Evolutionary conservation across 2,888 invertebrate species (phyloP).

Genomic region (Tenodera sinensis): DNA sequence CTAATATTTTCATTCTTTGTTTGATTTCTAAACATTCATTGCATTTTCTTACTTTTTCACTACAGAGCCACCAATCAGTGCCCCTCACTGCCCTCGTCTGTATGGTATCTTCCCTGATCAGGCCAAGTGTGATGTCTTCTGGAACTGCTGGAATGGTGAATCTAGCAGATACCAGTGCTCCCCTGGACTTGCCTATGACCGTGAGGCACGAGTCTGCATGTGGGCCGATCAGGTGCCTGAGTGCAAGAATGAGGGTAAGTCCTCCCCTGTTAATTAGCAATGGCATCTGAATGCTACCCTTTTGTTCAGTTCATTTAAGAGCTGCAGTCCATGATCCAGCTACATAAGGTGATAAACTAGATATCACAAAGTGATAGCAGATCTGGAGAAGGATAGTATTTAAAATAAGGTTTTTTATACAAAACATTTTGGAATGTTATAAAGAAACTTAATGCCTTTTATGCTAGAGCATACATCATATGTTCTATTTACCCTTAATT

Average conservation of each 20-base stretch:
- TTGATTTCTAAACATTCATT: neutral
- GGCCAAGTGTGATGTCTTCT: conserved; percentile 87
- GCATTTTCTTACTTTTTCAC: conserved; percentile 5
- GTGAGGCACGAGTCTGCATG: conserved; percentile 90
- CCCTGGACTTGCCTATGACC: conserved; percentile 90
- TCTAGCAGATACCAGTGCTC: conserved; percentile 92
- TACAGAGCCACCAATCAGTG: conserved; percentile 77
- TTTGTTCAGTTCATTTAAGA: too few species aligned
- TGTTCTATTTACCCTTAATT: too few species aligned
- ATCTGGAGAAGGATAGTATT: too few species aligned
- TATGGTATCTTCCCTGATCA: conserved; percentile 92
- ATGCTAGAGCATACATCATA: too few species aligned
- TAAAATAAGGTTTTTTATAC: too few species aligned
- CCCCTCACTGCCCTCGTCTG: conserved; percentile 78
- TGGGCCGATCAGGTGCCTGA: conserved; percentile 95
- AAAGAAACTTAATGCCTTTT: too few species aligned
- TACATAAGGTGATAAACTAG: too few species aligned
- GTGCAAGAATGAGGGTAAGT: conserved; percentile 80
- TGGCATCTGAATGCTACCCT: too few species aligned
- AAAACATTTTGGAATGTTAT: too few species aligned
- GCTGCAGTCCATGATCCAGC: too few species aligned
- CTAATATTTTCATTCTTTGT: neutral
- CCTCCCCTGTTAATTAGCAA: too few species aligned
- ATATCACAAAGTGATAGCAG: too few species aligned
- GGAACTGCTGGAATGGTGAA: conserved; percentile 96